Evolutionary conservation across 2,113 vertebrate genomes (phyloP), one percentile per base, ranked within the genome.

Genomic region (Corapipo altera): DNA sequence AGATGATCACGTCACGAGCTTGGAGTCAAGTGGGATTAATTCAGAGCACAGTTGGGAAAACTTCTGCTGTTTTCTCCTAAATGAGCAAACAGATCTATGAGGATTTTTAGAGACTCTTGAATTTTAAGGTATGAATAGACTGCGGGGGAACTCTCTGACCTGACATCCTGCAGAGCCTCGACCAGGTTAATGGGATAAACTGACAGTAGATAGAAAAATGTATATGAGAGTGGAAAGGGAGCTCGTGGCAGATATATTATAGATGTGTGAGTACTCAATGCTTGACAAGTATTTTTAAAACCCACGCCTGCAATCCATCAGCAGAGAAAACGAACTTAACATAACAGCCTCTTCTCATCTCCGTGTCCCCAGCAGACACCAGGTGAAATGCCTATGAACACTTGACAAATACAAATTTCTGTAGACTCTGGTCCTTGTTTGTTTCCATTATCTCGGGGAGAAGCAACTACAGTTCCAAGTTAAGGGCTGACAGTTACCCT

Each of bases 291-390:
- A 13, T 41, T 72, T 87, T 77, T 52, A 48, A 85, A 72, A 75
- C 44, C 24, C 39, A 33, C 0, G 0, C 48, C 74, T 64, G 46
- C 46, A 54, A 35, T 30, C 51, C 5, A 0, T 58, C 61, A 64
- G 62, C 80, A 62, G 66, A 73, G 80, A 64, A 88, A 91, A 89
- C 19, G 15, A 93, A 27, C 39, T 74, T 39, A 91, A 37, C 43
- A 6, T 15, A 69, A 13, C 39, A 75, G 11, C 8, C 30, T 48
- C 73, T 71, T 59, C 51, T 18, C 55, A 12, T 7, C 49, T 37
- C n/a, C 17, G 44, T 79, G 54, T n/a, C 62, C 65, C 57, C 58
- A 70, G 61, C 28, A 85, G 35, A 77, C 61, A 24, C 1, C 14
- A 48, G 61, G 39, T 41, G 54, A 93, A 81, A 82, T 8, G 30